Conservation (phyloP, 2,113 vertebrate genomes). For the Chiloscyllium plagiosum region DNA sequence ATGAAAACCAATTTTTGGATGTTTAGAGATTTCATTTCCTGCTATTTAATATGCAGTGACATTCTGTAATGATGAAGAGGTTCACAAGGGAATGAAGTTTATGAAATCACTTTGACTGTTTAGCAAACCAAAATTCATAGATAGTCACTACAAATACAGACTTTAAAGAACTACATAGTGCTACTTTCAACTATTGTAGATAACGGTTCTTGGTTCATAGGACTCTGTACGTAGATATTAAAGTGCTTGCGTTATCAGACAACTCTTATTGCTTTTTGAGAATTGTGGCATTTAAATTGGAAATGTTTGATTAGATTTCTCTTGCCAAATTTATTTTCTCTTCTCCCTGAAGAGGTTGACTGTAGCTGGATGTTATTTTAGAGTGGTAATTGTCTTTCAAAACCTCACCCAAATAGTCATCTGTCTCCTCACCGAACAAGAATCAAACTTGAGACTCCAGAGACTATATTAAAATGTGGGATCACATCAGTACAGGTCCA, state of each 20-base stretch:
- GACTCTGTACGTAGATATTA: background rate
- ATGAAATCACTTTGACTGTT: background rate
- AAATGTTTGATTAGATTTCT: background rate
- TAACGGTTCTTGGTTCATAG: background rate
- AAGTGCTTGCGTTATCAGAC: background rate
- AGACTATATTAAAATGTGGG: background rate
- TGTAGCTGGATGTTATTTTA: background rate
- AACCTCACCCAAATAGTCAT: background rate
- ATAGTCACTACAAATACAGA: background rate
- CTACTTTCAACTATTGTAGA: background rate
- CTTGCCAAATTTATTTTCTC: background rate
- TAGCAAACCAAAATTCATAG: background rate
- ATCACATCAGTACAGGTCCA: background rate
- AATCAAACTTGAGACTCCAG: background rate
- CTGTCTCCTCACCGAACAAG: background rate
- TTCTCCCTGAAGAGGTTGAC: background rate
- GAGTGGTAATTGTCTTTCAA: background rate
- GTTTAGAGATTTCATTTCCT: background rate
- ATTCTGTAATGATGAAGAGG: background rate
- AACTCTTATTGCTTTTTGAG: background rate
- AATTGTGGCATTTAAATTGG: background rate
- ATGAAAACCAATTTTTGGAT: background rate
- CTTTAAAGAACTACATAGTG: too few relatives aligned
- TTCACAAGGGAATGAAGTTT: background rate
- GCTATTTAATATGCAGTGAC: background rate